Percentiles rank a stretch among this genome's conserved stretches.
phyloP scores from a whole-genome alignment of 2,797 vertebrate species.

The Phalanger gymnotis region DNA sequence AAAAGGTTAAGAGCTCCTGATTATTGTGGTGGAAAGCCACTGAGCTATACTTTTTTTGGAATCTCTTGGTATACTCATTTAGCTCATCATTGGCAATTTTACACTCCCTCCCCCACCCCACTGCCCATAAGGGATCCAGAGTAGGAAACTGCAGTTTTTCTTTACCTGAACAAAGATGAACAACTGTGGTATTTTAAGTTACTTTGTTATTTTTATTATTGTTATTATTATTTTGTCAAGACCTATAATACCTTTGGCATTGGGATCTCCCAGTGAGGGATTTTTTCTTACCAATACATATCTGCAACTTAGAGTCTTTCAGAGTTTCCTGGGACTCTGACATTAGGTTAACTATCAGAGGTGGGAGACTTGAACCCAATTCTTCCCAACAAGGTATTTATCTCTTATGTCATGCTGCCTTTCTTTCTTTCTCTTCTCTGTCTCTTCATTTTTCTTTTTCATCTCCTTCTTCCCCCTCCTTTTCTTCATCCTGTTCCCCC shows the following conservation, averaged over 20 bases:
- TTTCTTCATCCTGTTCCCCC: fast-evolving
- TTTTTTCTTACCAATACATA: background rate
- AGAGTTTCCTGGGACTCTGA: background rate
- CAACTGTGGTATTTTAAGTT: background rate
- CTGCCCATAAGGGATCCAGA: background rate
- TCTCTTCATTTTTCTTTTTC: too few relatives aligned
- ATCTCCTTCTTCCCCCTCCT: background rate
- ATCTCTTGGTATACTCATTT: background rate
- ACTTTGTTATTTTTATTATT: slow-evolving; percentile 4
- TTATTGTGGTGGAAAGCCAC: background rate
- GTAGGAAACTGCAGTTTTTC: background rate
- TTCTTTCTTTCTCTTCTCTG: background rate
- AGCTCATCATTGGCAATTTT: background rate
- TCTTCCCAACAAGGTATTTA: background rate
- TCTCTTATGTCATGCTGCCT: background rate
- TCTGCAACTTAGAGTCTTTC: background rate
- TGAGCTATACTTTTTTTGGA: background rate
- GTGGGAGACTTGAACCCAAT: background rate
- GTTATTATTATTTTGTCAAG: slow-evolving; percentile 4
- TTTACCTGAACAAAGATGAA: slow-evolving; percentile 16
- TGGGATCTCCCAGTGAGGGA: background rate
- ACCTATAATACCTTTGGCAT: background rate
- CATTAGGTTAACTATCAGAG: background rate
- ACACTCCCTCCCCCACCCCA: background rate
- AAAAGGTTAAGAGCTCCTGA: background rate